phyloP scores from a whole-genome alignment of 2,888 invertebrate genomes.

The Synergus itoensis region DNA sequence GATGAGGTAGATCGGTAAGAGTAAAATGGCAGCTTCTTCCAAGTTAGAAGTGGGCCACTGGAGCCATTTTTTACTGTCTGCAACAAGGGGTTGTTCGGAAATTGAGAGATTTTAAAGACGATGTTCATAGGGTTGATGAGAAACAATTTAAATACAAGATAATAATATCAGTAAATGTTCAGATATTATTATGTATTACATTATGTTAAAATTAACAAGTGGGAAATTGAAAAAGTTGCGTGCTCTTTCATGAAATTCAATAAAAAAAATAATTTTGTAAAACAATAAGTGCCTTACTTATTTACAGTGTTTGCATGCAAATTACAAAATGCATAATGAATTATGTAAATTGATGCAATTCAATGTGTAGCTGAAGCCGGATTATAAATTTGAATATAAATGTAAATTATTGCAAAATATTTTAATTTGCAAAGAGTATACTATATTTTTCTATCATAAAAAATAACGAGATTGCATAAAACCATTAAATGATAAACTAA shows the following conservation, averaged over 20 bases:
- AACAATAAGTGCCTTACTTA: background rate
- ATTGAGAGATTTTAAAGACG: background rate
- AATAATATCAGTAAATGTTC: background rate
- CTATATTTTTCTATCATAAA: background rate
- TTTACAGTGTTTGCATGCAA: background rate
- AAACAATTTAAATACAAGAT: background rate
- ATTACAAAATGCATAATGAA: background rate
- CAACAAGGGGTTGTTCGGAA: slow-evolving; percentile 1
- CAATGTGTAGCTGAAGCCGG: background rate
- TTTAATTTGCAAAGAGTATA: background rate
- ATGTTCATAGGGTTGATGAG: background rate
- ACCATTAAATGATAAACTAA: background rate
- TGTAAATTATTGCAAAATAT: background rate
- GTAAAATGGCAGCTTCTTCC: slow-evolving; percentile 11
- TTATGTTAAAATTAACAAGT: background rate
- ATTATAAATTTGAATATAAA: background rate
- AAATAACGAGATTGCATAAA: background rate
- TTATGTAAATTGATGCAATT: background rate
- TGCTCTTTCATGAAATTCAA: background rate
- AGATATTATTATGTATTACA: too few species aligned
- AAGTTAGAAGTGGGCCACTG: background rate
- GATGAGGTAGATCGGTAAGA: background rate
- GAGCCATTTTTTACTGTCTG: background rate
- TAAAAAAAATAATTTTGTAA: background rate
- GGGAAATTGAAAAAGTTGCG: background rate